Evolutionary conservation across 2,797 vertebrate genomes (phyloP), one percentile per base, ranked within the genome.

Genomic region (Rhyacichthys aspro): DNA sequence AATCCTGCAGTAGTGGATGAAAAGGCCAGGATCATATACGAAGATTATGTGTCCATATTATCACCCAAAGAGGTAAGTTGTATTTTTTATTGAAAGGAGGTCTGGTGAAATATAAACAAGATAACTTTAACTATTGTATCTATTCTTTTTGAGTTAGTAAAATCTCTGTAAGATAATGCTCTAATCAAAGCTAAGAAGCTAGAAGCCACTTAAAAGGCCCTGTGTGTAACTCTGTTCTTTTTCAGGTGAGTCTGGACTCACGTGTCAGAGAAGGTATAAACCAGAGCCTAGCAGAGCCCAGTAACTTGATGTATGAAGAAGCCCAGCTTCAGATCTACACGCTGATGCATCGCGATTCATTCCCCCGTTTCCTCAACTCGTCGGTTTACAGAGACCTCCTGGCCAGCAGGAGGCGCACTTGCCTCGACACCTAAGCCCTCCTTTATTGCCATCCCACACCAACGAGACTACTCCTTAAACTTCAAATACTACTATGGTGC

Each of bases 281-380:
- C 86, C 94, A 91, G 90, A 99, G 91, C 81, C 90, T 99, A 86
- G 68, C 94, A 34, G 95, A 98, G 80, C 97, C 98, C 69, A 95
- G 89, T 79, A 93, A 93, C 86, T 87, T 94, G 76, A 99, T 99
- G 96, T 99, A 98, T 42, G 96, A 98, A 88, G 98, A 99, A 68
- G 98, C 98, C 34, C 98, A 98, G 79, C 95, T 98, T 67, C 98
- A 99, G 91, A 98, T 99, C 88, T 99, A 99, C 86, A 98, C 95
- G 39, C 90, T 99, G 87, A 99, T 99, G 98, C 97, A 98, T 92
- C 96, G 98, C 83, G 97, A 99, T 94, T 99, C 97, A 90, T 99
- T 94, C 80, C 97, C 98, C 70, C 95, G 98, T 86, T 99, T 99
- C 93, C 95, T 99, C 94, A 98, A 97, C 94, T 99, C 97, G 86